Evolutionary conservation across 53 echinoderm and acorn worm species (phyloP), one percentile per base, ranked within the genome.

Genomic region (Patiria pectinifera): DNA sequence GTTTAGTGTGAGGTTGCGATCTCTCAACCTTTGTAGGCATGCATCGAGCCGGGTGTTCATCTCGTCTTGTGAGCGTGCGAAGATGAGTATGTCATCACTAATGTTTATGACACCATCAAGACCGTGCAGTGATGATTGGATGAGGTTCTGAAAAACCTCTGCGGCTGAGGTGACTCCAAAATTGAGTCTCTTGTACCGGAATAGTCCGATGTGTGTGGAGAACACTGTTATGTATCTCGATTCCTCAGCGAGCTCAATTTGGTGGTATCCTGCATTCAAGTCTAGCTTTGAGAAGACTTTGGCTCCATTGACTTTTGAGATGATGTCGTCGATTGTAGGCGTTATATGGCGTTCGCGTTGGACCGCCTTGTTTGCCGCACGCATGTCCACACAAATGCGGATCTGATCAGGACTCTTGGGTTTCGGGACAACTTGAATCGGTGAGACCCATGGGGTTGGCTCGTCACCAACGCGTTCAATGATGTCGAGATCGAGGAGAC

Each of bases 211-310:
- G 69, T 93, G 93, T 11, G 93, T 93, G 6, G 93, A 94, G 83
- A 83, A 83, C 10, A 60, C 60, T 19, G 83, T 83, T 60, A 83
- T 59, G 60, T 83, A 22, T 47, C 91, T n/a, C 23, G 82, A 81
- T n/a, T 91, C 78, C 60, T 62, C 69, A 80, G 76, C 19, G 44
- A 77, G 89, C 49, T 91, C 91, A 26, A 97, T 48, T 79, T 97
- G 95, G 53, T 95, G 97, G 72, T 96, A 96, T 4, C 94, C 97
- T 10, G 89, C 61, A 23, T 96, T 95, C 19, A 97, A 85, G 59
- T 95, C 95, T 2, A 95, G 91, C 49, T 93, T 95, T 21, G 88
- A 91, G 66, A 94, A 96, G 6, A 89, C 61, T n/a, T 78, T 82
- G 15, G 94, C 83, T 59, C 95, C 94, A 45, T n/a, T 66, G 3